Percentiles rank a stretch among this genome's conserved stretches.
phyloP scores from a whole-genome alignment of 2,797 vertebrate species.

The Platalea minor region DNA sequence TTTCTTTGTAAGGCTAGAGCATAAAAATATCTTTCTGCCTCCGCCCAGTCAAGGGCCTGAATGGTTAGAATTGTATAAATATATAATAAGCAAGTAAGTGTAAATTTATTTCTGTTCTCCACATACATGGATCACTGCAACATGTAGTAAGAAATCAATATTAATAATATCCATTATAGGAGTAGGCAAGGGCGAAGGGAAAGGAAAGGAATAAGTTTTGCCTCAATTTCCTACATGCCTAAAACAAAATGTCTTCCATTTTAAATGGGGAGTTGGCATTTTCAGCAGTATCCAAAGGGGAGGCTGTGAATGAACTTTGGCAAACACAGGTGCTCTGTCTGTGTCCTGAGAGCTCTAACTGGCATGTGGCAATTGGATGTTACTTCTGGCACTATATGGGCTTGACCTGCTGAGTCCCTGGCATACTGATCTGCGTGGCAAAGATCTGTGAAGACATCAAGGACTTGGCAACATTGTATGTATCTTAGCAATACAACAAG shows the following conservation, averaged over 20 bases:
- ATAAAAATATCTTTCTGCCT: not conserved
- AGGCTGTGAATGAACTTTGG: not conserved
- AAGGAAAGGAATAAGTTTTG: not conserved
- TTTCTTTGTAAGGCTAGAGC: not conserved
- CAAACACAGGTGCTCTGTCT: not conserved
- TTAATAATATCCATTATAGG: not conserved
- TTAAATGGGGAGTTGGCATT: not conserved
- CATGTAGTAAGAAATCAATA: not conserved
- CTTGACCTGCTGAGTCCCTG: constrained; percentile 30
- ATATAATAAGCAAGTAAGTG: not conserved
- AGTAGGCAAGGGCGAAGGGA: not conserved
- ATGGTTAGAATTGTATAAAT: not conserved
- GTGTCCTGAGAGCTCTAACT: not conserved
- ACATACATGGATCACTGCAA: not conserved
- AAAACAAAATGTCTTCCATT: not conserved
- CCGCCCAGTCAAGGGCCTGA: not conserved
- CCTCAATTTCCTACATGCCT: not conserved
- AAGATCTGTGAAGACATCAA: constrained; percentile 64
- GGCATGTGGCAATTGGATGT: constrained; percentile 13
- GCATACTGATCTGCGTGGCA: constrained; percentile 12
- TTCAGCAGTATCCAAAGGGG: not conserved
- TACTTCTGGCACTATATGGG: constrained; percentile 4
- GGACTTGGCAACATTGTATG: constrained; percentile 56
- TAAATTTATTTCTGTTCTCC: not conserved
- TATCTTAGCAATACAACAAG: constrained; percentile 62